Base-by-base conservation (phyloP, 2,888 invertebrate species). In the Archips xylosteana region DNA sequence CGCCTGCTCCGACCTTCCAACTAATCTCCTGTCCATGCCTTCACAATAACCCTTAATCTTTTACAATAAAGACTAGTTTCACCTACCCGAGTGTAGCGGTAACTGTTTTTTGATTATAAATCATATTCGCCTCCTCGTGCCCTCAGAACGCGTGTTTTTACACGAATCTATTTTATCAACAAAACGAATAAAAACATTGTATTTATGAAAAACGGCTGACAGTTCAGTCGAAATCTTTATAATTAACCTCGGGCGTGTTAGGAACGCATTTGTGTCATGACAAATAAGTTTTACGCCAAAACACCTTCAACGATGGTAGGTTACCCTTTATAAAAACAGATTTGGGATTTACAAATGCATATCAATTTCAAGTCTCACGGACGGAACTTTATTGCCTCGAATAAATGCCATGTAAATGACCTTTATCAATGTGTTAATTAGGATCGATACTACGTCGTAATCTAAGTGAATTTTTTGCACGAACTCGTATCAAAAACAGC, bases 101-200 rank as follows among this genome's bases (percentile, higher is more conserved):
- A 77, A 71, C 51, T 77, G 81, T 74, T 23, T 83, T 78, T 75
- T 65, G 68, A 78, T 81, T 82, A 92, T 93, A 92, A 92, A 93
- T 93, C 93, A 94, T 92, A 90, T 91, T 88, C 87, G 87, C 87
- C 84, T 85, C 85, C 83, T 85, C 81, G 84, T 84, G 84, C 85
- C 87, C 86, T 82, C 85, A 81, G 88, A 89, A 92, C 88, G 87
- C 83, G 85, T 90, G 90, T 92, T 92, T 91, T 91, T 90, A 92
- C 90, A 92, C 90, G 83, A 88, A 88, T 86, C 86, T 86, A 88
- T 78, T 78, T 82, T 85, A 86, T 86, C 83, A 85, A 86, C 85
- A 85, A 89, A 89, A 87, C 84, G 85, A 84, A 88, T 91, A 88
- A 89, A 87, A 88, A 86, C 82, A 81, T 81, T 78, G 80, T 82